phyloP scores from a whole-genome alignment of 2,888 invertebrate species.

The Thecocarcelia acutangulata region DNA sequence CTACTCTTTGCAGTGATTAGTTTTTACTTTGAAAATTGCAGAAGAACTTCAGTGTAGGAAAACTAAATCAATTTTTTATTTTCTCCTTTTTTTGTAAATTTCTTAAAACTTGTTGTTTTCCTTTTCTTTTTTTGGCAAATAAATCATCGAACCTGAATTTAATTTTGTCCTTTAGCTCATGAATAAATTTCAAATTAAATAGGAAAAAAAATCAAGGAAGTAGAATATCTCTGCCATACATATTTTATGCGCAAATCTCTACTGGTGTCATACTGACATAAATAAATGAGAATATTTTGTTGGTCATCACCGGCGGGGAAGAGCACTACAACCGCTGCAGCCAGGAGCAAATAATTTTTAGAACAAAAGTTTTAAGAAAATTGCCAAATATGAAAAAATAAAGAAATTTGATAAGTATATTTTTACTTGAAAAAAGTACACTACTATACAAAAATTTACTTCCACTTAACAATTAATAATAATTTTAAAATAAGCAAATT shows the following conservation, averaged over 20 bases:
- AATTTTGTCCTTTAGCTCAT: slow-evolving; percentile 78
- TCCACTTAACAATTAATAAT: no score
- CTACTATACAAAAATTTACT: no score
- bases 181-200: slow-evolving; percentile 79
- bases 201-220: background rate
- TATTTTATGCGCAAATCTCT: slow-evolving; percentile 39
- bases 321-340: no score
- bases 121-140: slow-evolving; percentile 67
- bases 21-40: slow-evolving; percentile 66
- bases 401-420: no score
- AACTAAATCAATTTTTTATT: slow-evolving; percentile 54
- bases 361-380: no score
- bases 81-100: slow-evolving; percentile 19
- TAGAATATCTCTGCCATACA: slow-evolving; percentile 7
- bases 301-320: no score
- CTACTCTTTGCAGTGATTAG: slow-evolving; percentile 24
- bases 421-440: no score
- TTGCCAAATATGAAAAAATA: no score
- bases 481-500: no score
- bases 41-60: slow-evolving; percentile 47
- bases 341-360: no score
- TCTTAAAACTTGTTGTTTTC: background rate
- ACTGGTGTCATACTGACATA: background rate
- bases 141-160: slow-evolving; percentile 79
- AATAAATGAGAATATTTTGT: background rate